Evolutionary conservation across 2,113 vertebrate genomes (phyloP).

Genomic region (Semnornis frantzii): DNA sequence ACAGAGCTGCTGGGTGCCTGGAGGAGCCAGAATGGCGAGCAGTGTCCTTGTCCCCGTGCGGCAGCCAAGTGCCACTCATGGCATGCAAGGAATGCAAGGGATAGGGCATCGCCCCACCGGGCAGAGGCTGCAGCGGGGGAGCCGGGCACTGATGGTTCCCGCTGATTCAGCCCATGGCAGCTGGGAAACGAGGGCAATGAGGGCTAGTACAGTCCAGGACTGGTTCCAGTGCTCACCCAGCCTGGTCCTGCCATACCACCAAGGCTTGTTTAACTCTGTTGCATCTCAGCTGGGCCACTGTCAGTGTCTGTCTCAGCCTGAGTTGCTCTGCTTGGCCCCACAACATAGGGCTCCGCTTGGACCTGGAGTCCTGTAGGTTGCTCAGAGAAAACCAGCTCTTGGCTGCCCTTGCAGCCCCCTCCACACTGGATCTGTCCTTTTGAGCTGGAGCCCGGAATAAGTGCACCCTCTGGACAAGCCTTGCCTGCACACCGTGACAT

Average conservation of each 20-base stretch:
- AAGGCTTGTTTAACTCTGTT: neutral
- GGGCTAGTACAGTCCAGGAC: rapidly evolving
- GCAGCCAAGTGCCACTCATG: neutral
- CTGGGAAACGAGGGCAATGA: neutral
- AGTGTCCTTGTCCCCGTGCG: rapidly evolving
- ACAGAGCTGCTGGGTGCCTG: rapidly evolving
- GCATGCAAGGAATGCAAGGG: neutral
- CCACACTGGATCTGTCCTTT: rapidly evolving
- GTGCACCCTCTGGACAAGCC: neutral
- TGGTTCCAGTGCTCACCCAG: neutral
- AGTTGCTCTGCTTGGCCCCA: neutral
- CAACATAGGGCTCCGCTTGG: rapidly evolving
- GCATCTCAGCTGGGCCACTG: rapidly evolving
- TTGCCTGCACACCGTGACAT: rapidly evolving
- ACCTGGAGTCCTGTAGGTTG: neutral
- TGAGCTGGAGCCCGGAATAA: neutral
- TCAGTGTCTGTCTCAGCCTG: rapidly evolving
- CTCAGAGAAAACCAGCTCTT: neutral
- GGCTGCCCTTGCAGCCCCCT: neutral
- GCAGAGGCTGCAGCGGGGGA: neutral
- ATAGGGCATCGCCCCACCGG: neutral
- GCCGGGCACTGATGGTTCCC: neutral
- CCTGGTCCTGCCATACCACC: rapidly evolving
- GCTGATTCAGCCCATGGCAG: neutral
- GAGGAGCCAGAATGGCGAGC: neutral